Evolutionary conservation across 2,888 invertebrate genomes (phyloP), one percentile per base, ranked within the genome.

Genomic region (Beris chalybata): DNA sequence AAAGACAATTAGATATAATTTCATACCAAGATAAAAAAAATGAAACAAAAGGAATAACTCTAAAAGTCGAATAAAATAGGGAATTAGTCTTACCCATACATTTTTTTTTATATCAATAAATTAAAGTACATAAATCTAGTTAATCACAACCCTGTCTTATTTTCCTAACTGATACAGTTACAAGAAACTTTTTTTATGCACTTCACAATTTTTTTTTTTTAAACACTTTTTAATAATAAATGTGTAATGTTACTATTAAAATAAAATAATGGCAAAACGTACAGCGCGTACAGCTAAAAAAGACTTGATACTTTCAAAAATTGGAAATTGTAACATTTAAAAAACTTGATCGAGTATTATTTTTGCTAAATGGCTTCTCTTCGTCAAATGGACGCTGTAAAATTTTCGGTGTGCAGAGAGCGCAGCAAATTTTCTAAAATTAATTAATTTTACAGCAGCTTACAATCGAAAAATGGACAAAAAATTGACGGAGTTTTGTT

Each of bases 101-200:
- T n/a, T n/a, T 22, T 22, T 22, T 22, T 22, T 22, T 22, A 22
- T 22, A 22, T 22, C 22, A 22, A 22, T 22, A 22, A 38, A 38
- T 38, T 38, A 15, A 58, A 15, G 12, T 45, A 45, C n/a, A 22
- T 13, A 31, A 48, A 48, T 48, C 52, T 38, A 38, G 11, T 32
- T 50, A 43, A 61, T 61, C 61, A 61, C 61, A 61, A 61, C 61
- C 61, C 38, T 32, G 15, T 50, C 50, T 50, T 32, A 61, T 52
- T 30, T 15, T 32, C 15, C 31, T 61, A 61, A 61, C 61, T 61
- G 61, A 61, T 61, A 61, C 61, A 61, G 61, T 61, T 61, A 50
- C 11, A 9, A 52, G 53, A 53, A 61, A 61, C 50, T 50, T 15
- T 38, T 45, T 59, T 59, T 56, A 22, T n/a, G 32, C 32, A 32